Percentiles rank a stretch among this genome's conserved stretches.
Evolutionary conservation across 2,797 vertebrate species (phyloP).

Genomic region (Sciaenops ocellatus): DNA sequence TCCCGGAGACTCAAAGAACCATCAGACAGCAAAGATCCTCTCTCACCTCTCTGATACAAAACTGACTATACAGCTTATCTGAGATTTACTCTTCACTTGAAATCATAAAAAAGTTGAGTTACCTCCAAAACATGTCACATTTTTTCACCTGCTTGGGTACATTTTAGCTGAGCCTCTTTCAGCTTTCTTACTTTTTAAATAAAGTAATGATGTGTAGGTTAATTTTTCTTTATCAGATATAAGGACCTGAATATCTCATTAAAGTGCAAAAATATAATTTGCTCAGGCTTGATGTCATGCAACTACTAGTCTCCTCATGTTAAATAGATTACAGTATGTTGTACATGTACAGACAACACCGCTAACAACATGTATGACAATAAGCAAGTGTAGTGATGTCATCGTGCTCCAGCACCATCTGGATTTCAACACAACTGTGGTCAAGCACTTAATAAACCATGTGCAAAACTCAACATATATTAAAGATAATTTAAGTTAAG

Average conservation of each 20-base stretch:
- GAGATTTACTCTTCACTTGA: constrained; percentile 20
- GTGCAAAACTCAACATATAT: background rate
- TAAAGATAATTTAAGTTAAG: background rate
- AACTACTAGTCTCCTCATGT: background rate
- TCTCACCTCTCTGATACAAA: constrained; percentile 8
- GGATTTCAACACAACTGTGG: constrained; percentile 34
- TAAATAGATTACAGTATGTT: background rate
- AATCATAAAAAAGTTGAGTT: constrained; percentile 1
- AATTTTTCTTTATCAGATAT: background rate
- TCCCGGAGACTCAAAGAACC: constrained; percentile 53
- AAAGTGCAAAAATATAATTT: constrained; percentile 2
- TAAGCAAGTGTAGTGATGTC: constrained; percentile 14
- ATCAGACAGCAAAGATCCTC: constrained; percentile 41
- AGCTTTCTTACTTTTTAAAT: constrained; percentile 4
- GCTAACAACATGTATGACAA: constrained; percentile 19
- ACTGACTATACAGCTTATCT: background rate
- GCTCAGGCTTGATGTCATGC: background rate
- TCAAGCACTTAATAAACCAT: constrained; percentile 2
- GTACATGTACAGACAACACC: constrained; percentile 15
- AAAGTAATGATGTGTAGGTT: background rate
- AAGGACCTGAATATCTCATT: background rate
- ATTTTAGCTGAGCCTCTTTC: constrained; percentile 14
- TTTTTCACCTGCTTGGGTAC: background rate
- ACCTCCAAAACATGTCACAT: background rate
- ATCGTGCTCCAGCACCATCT: constrained; percentile 49